Base-by-base conservation (phyloP, 2,888 invertebrate species). In the Chymomyza fuscimana region DNA sequence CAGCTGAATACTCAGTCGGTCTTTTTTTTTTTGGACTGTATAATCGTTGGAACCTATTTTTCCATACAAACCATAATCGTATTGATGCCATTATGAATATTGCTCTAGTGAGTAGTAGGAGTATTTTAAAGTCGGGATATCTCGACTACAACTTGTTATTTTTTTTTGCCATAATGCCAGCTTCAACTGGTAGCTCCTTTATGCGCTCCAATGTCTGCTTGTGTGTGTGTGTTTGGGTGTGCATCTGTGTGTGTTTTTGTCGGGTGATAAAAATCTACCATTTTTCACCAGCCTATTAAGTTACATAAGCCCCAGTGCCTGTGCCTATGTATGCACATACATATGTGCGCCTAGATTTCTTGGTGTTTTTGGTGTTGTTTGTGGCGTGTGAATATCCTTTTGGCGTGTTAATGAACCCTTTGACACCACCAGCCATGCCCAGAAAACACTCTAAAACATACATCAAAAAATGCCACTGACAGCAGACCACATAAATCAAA, bases 201-300 rank as follows among this genome's bases (percentile, higher is more conserved):
- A 54, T 52, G 60, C 12, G 50, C 19, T 65, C 15, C 32, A 32
- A 7, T 32, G 29, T 58, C 16, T 56, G 59, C 61, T 52, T 69
- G 62, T 60, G 68, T 32, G 36, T 54, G 65, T 25, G 61, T 36
- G 54, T 16, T 10, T 54, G 59, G 9, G 59, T 54, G 60, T 36
- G 72, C 61, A 65, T 65, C 52, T 32, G 36, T 54, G 68, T 36
- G 52, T 36, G 58, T 54, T 15, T 63, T 36, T 63, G 69, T 65
- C 59, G 73, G 65, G 76, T 81, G 85, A 87, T 85, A 85, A 81
- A 86, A 82, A 85, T 85, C 81, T 76, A 73, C 73, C 73, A 85
- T 80, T 85, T 81, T 82, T 87, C 73, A 80, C 76, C 83, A 85
- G 81, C 83, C 84, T 87, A 82, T 83, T 83, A 86, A 83, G 80